Evolutionary conservation across 2,888 invertebrate genomes (phyloP), one percentile per base, ranked within the genome.

Genomic region (Dorcus hopei): DNA sequence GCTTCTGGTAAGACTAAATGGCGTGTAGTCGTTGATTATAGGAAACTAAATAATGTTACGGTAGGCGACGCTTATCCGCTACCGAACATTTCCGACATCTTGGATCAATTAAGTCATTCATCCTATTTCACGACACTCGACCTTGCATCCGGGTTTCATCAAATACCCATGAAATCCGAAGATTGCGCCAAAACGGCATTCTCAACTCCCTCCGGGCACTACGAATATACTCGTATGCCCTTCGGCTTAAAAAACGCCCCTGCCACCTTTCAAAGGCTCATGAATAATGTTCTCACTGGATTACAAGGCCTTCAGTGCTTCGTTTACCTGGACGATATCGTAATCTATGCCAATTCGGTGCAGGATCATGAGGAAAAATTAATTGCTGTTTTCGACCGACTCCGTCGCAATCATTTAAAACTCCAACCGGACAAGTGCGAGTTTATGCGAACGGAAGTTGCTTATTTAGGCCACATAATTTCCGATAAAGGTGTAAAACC

Each of bases 391-490:
- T 73, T 74, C 52, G 38, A 61, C 0, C 49, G 71, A 38, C 58
- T 75, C 1, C 42, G 63, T n/a, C n/a, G 65, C 48, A n/a, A 38
- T 50, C 54, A 62, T 54, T 45, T 66, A 6, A 63, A 62, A 43
- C 58, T 69, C 3, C 67, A 67, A 51, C 61, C 68, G 0, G 52
- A 67, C 6, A 73, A 74, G 52, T 71, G 66, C 42, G 63, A 61
- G 57, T 74, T 71, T 59, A 61, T 62, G 9, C 38, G 45, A 19
- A 58, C 6, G 11, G 69, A 61, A 62, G 63, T 62, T 49, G 57
- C 11, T 45, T 74, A 58, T 63, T 49, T 71, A 26, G 72, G 72
- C 1, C 71, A 70, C 45, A 42, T 68, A 4, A 72, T 72, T 0
- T 62, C 62, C 0, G 58, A 65, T 14, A 8, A 68, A 3, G 74